Conservation (phyloP, 2,113 vertebrate genomes). For the Psettodes erumei region DNA sequence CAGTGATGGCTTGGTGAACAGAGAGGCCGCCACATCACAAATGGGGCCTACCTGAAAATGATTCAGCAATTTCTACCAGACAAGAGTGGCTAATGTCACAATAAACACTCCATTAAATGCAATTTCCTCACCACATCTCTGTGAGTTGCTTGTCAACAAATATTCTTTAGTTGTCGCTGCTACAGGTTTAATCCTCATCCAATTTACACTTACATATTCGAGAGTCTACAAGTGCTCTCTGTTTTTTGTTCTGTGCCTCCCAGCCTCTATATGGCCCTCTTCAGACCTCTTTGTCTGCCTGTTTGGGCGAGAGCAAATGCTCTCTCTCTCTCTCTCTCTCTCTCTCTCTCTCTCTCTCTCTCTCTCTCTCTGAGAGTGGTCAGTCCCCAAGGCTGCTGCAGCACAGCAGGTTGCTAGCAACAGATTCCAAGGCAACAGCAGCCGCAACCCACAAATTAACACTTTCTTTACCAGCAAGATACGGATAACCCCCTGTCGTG, state of each 20-base stretch:
- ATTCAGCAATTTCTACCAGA: constrained; percentile 61
- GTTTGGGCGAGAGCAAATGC: constrained; percentile 9
- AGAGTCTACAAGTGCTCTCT: neutral
- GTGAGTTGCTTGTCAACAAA: neutral
- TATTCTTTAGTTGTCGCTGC: neutral
- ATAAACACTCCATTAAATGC: neutral
- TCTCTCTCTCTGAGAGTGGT: constrained; percentile 36
- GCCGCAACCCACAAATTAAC: constrained; percentile 61
- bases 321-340: constrained; percentile 30
- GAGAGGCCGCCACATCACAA: constrained; percentile 41
- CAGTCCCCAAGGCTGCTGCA: constrained; percentile 55
- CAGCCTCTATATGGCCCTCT: neutral
- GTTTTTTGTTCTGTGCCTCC: neutral
- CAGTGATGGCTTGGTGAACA: constrained; percentile 29
- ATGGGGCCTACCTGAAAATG: constrained; percentile 47
- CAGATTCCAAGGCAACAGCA: constrained; percentile 79
- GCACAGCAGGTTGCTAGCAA: constrained; percentile 66
- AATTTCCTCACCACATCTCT: neutral
- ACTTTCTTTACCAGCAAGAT: constrained; percentile 54
- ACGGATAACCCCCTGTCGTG: neutral
- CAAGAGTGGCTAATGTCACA: neutral
- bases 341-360: constrained; percentile 33
- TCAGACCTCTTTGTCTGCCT: constrained; percentile 22
- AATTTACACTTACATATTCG: neutral
- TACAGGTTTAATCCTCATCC: neutral